A percentile compares a stretch with the other conserved stretches of the same genome.
Evolutionary conservation across 2,797 vertebrate genomes (phyloP).

Genomic region (Neostethus bicornis): DNA sequence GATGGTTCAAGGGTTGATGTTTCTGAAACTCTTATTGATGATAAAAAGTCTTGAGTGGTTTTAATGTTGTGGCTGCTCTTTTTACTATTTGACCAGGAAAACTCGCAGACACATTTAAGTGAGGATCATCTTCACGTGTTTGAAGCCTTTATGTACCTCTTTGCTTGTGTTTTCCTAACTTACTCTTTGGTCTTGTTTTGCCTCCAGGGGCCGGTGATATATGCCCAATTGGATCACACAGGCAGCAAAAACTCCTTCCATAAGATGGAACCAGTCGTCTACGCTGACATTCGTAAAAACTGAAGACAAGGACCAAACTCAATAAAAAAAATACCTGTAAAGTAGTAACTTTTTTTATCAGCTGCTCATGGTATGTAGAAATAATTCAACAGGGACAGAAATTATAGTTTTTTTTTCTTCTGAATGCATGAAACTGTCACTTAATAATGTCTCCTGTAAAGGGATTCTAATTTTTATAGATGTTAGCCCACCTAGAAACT

Average conservation of each 20-base stretch:
- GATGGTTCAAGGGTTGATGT: too few relatives aligned
- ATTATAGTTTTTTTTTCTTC: constrained; percentile 53
- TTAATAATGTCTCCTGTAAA: constrained; percentile 51
- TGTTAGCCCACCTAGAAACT: constrained; percentile 22
- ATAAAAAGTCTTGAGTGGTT: background rate
- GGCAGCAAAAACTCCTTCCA: constrained; percentile 90
- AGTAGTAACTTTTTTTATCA: constrained; percentile 66
- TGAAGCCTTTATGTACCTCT: background rate
- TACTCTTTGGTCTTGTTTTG: background rate
- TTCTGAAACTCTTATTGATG: too few relatives aligned
- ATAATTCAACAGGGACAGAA: constrained; percentile 56
- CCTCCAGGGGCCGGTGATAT: constrained; percentile 91
- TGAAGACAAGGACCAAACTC: constrained; percentile 72
- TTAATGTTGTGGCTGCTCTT: background rate
- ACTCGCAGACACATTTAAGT: background rate
- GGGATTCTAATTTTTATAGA: too few relatives aligned
- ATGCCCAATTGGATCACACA: constrained; percentile 93
- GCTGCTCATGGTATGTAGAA: constrained; percentile 66
- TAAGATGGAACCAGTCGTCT: constrained; percentile 96
- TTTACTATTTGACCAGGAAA: background rate
- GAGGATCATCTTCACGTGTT: background rate
- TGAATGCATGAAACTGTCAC: constrained; percentile 58
- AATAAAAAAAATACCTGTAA: constrained; percentile 17
- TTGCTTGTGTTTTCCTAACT: background rate
- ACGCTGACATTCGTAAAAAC: constrained; percentile 93